Evolutionary conservation across 2,113 vertebrate species (phyloP), one percentile per base, ranked within the genome.

Genomic region (Brachirus orientalis): DNA sequence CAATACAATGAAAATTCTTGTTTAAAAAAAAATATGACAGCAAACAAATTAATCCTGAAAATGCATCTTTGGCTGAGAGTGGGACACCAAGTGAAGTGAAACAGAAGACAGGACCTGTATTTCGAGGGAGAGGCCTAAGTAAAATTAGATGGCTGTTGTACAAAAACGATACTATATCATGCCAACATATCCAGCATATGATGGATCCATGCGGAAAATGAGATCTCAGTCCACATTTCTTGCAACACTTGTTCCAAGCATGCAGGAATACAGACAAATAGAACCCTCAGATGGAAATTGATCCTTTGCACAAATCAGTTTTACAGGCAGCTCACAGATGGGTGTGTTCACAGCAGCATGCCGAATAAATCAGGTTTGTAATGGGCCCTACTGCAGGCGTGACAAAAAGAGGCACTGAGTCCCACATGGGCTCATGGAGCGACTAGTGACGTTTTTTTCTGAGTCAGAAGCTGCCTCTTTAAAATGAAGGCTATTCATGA

Each of bases 201-300:
- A 85, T 60, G 63, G 80, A 86, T 74, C 73, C 74, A 68, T 63
- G 75, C 44, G 48, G 67, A 87, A 90, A 83, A 83, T 73, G 51
- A 84, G 67, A 82, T 80, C 74, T 79, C 88, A 80, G 84, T 86
- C 64, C 60, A 72, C 63, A 75, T 89, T 86, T 81, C 69, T 71
- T 71, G 68, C 62, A 53, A 65, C 52, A 38, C 73, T 65, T 67
- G 66, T 74, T 86, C 62, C 69, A 43, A 77, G 67, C 41, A 19
- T 48, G 69, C 65, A 67, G 37, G 70, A 79, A 72, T 63, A 60
- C 70, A 83, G 61, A 82, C 56, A 77, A 85, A 85, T 77, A 84
- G 74, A 86, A 85, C 69, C 72, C 79, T 82, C 86, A 85, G 63
- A 85, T 63, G 70, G 65, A 86, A 90, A 87, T 65, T 72, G 67